Evolutionary conservation across 2,113 vertebrate genomes (phyloP), one percentile per base, ranked within the genome.

Genomic region (Rallus limicola): DNA sequence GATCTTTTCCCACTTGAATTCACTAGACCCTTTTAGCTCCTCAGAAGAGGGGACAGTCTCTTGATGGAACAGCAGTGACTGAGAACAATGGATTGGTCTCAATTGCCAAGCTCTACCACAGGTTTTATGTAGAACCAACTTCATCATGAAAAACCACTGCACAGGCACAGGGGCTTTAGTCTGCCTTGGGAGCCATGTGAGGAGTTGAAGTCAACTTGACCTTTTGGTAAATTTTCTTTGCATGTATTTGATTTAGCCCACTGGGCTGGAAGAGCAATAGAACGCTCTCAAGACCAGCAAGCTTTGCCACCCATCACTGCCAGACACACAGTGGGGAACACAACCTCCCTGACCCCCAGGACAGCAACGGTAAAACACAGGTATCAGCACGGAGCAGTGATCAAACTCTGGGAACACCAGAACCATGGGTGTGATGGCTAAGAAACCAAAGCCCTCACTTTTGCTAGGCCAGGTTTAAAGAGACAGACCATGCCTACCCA

Each of bases 351-450:
- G 3, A n/a, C 2, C 84, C 52, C 42, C 3, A 23, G 42, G n/a
- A 75, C 42, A 46, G 48, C 21, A 5, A 28, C 28, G 10, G 19
- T 10, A 1, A 2, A 28, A 58, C 59, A 59, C 31, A 28, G 67
- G 25, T 20, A 58, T 20, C 50, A 83, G 28, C 55, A n/a, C 0
- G 1, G 24, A 6, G 17, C 1, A 81, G 26, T 0, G 1, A 21
- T 10, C 59, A 38, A 9, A 72, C 36, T 15, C 76, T 3, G 4
- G 58, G 65, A 72, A 69, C 2, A 2, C 20, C 33, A 38, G 23
- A 80, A 72, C 53, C 2, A 0, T 1, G 5, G 13, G 11, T 24
- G 4, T 34, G 38, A 64, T 9, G 56, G 90, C 38, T 26, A 18
- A 71, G 17, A 0, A 72, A 86, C 13, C 72, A 68, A 60, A 84